Evolutionary conservation across 2,888 invertebrate genomes (phyloP), one percentile per base, ranked within the genome.

Genomic region (Sarcophaga variegata): DNA sequence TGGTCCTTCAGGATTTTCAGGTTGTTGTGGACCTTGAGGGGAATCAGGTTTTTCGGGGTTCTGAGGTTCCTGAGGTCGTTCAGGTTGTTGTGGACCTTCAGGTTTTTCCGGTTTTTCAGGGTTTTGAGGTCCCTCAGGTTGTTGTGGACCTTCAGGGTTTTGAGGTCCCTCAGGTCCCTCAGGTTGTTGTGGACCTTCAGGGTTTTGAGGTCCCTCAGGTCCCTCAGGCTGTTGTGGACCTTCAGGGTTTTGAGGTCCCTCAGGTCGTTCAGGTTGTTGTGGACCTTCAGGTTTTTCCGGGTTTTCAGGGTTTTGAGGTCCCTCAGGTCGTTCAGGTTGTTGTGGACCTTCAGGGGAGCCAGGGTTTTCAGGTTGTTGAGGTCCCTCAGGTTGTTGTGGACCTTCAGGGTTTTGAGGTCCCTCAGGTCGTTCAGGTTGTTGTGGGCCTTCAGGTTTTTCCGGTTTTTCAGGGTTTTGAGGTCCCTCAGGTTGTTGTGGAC

Each of bases 121-220:
- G 0, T 37, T 37, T 10, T 37, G 37, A 10, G 37, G 37, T 10
- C 8, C 8, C 2, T 27, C 27, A 27, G 59, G 14, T 59, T 59
- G 6, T 17, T 59, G 59, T 0, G 59, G 17, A 59, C n/a, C 14
- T 22, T 69, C 69, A 27, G 27, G 27, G 3, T 27, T 4, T 27
- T 27, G 27, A 4, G 27, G 27, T 37, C 37, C 37, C 66, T 75
- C 49, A 49, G 27, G 27, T 37, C 37, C 8, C 59, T 75, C 49
- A 49, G 71, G 54, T 27, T 49, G 47, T 49, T 80, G 64, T 22
- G 79, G 71, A 12, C 22, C 66, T 12, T n/a, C n/a, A 60, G 45
- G 5, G 5, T 8, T 10, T 8, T 37, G 37, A 10, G 37, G 37
- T 10, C 20, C 60, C 8, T n/a, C 20, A 60, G 37, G 37, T 10